A percentile compares a stretch with the other conserved stretches of the same genome.
Evolutionary conservation across 2,113 vertebrate species (phyloP).

Genomic region (Scomber colias): DNA sequence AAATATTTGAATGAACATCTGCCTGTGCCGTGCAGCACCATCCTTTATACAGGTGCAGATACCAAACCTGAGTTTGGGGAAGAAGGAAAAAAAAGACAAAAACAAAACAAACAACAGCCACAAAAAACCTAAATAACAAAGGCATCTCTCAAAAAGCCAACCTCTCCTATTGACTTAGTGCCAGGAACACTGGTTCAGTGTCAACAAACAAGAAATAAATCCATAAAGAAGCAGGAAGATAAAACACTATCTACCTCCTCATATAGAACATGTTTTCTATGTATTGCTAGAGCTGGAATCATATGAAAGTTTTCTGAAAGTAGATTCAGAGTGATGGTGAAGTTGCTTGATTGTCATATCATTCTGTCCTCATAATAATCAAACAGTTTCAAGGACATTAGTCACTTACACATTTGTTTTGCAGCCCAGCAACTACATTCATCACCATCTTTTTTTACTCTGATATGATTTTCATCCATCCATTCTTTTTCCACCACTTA

Average conservation of each 20-base stretch:
- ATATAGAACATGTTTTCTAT: neutral
- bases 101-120: too few species aligned
- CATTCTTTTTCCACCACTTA: too few species aligned
- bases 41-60: neutral
- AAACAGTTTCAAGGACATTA: conserved; percentile 21
- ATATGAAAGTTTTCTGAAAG: conserved; percentile 12
- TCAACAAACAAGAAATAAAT: conserved; percentile 5
- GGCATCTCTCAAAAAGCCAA: neutral
- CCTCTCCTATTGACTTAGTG: neutral
- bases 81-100: neutral
- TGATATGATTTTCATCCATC: neutral
- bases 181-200: conserved; percentile 9
- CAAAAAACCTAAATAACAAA: neutral
- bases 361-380: neutral
- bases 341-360: too few species aligned
- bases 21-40: neutral
- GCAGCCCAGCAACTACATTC: conserved; percentile 4
- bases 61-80: neutral
- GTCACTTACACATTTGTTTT: conserved; percentile 9
- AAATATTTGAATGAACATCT: conserved; percentile 20
- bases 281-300: conserved; percentile 2
- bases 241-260: neutral
- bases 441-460: neutral
- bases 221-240: conserved; percentile 4
- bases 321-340: conserved; percentile 8